A percentile compares a stretch with the other conserved stretches of the same genome.
Evolutionary conservation across 2,113 vertebrate genomes (phyloP).

Genomic region (Pelodiscus sinensis): DNA sequence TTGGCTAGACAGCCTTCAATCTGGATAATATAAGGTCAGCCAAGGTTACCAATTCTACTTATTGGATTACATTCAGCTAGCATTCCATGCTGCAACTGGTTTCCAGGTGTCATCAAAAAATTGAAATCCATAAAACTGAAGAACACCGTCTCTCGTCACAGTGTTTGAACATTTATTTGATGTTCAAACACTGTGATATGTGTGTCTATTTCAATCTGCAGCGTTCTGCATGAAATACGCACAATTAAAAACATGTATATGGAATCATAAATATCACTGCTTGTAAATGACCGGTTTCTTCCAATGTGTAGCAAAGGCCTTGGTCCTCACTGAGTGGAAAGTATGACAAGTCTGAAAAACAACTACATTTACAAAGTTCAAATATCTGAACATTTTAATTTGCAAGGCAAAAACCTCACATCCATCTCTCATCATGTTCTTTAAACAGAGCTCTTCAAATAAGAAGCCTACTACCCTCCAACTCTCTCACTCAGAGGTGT

Average conservation of each 20-base stretch:
- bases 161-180: no score
- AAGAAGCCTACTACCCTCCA: no score
- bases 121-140: not conserved
- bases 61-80: not conserved
- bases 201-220: not conserved
- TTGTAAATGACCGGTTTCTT: not conserved
- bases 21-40: conserved; percentile 1
- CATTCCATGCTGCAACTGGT: not conserved
- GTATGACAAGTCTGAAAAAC: not conserved
- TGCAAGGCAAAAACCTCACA: not conserved
- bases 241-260: not conserved
- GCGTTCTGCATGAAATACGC: not conserved
- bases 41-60: accelerated
- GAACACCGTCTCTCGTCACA: not conserved
- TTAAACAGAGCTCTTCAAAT: not conserved
- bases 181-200: not conserved
- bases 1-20: not conserved
- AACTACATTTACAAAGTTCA: not conserved
- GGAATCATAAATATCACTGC: not conserved
- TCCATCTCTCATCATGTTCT: not conserved
- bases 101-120: not conserved
- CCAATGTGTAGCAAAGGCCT: not conserved
- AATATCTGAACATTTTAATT: not conserved
- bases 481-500: no score
- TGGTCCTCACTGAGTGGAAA: not conserved